phyloP scores from a whole-genome alignment of 2,113 vertebrate genomes.

The Oceanites oceanicus region DNA sequence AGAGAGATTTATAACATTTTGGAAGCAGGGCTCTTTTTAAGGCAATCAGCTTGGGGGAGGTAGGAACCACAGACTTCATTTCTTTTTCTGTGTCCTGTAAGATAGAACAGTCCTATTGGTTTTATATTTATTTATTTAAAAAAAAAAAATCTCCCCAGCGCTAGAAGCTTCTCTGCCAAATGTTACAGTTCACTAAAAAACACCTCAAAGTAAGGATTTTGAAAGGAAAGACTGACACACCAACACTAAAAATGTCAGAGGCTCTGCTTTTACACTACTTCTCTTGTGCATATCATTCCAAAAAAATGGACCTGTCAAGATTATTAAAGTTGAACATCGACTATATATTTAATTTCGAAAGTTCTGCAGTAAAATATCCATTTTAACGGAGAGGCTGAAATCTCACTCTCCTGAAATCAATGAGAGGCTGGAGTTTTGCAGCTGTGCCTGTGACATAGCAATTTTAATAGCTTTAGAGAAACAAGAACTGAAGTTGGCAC shows the following conservation, averaged over 20 bases:
- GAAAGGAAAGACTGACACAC: neutral
- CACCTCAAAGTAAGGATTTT: neutral
- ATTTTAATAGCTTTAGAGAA: constrained; percentile 11
- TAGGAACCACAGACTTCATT: neutral
- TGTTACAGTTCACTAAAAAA: neutral
- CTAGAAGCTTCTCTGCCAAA: neutral
- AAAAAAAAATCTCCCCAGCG: neutral
- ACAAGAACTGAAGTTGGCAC: constrained; percentile 13
- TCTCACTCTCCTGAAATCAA: neutral
- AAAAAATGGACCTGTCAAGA: neutral
- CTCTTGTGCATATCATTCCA: neutral
- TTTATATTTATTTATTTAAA: neutral
- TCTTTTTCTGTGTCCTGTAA: neutral
- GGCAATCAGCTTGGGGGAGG: neutral
- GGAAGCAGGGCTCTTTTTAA: neutral
- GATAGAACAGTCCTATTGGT: neutral
- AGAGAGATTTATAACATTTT: neutral
- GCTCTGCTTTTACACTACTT: neutral
- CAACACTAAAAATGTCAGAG: neutral
- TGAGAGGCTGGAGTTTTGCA: neutral
- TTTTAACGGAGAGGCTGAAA: neutral
- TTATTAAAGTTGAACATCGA: neutral
- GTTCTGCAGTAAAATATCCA: neutral
- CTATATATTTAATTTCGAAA: neutral
- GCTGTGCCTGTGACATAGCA: constrained; percentile 7